Conservation (phyloP, 64 coral and sea anemone species). For the Hydrozoanthus tunicans region DNA sequence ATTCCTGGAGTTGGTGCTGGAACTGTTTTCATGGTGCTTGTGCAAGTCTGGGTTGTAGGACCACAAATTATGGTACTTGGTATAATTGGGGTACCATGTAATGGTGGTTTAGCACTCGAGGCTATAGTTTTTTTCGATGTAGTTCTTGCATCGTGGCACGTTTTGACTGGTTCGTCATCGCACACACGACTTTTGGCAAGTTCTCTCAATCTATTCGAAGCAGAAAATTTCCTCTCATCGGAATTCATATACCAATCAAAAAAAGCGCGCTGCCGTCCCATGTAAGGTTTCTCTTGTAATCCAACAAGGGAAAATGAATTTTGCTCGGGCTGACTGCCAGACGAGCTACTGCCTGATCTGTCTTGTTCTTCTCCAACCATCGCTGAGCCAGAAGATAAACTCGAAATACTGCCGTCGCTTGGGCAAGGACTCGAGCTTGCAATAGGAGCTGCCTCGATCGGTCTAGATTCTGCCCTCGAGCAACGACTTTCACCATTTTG, state of each 20-base stretch:
- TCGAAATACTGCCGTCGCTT: slow-evolving; percentile 10
- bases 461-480: slow-evolving; percentile 32
- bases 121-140: background rate
- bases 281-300: slow-evolving; percentile 9
- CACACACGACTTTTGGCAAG: slow-evolving; percentile 39
- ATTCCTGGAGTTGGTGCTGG: slow-evolving; percentile 43
- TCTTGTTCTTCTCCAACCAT: background rate
- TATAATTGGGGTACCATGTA: background rate
- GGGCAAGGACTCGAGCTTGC: slow-evolving; percentile 19
- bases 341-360: slow-evolving; percentile 1
- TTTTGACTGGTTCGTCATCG: background rate
- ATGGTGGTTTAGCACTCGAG: background rate
- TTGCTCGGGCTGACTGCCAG: slow-evolving; percentile 25
- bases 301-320: background rate
- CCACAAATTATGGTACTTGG: background rate
- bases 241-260: slow-evolving; percentile 53
- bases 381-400: background rate
- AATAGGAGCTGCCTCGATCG: background rate
- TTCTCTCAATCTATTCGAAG: slow-evolving; percentile 68
- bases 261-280: slow-evolving; percentile 44
- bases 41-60: slow-evolving; percentile 11
- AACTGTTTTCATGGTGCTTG: background rate
- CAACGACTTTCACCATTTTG: background rate
- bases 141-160: background rate
- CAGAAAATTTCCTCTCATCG: slow-evolving; percentile 58